Percentiles rank a stretch among this genome's conserved stretches.
phyloP scores from a whole-genome alignment of 2,113 vertebrate species.

The Erpornis zantholeuca region DNA sequence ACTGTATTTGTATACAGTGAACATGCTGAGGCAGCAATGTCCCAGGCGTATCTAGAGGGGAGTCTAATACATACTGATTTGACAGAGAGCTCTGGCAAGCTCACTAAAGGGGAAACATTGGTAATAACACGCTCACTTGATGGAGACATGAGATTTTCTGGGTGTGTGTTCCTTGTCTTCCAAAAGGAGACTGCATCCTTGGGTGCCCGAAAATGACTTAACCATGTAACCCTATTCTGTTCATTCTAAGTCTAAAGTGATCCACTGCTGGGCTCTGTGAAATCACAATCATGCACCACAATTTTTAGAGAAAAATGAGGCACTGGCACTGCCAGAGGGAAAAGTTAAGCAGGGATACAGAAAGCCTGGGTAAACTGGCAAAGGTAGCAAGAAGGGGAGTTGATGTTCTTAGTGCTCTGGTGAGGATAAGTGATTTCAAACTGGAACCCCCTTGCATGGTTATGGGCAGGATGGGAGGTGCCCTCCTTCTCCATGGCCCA shows the following conservation, averaged over 20 bases:
- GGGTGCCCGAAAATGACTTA: neutral
- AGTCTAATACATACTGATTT: rapidly evolving
- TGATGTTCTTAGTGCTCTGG: neutral
- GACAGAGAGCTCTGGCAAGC: neutral
- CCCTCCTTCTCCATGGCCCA: neutral
- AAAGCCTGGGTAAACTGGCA: neutral
- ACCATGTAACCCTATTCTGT: neutral
- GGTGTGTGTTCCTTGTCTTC: neutral
- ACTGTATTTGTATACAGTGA: neutral
- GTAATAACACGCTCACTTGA: neutral
- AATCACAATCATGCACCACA: neutral
- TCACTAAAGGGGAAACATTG: neutral
- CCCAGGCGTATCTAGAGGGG: rapidly evolving
- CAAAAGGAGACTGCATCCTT: neutral
- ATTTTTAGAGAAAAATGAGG: neutral
- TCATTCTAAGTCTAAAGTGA: neutral
- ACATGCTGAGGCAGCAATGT: neutral
- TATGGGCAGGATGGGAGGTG: neutral
- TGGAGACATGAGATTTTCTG: neutral
- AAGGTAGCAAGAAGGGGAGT: neutral
- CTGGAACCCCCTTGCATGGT: neutral
- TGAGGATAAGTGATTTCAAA: neutral
- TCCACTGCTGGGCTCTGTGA: neutral
- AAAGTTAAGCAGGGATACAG: neutral
- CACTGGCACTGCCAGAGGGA: neutral